Evolutionary conservation across 2,888 invertebrate genomes (phyloP).

Genomic region (Cephus nigrinus): DNA sequence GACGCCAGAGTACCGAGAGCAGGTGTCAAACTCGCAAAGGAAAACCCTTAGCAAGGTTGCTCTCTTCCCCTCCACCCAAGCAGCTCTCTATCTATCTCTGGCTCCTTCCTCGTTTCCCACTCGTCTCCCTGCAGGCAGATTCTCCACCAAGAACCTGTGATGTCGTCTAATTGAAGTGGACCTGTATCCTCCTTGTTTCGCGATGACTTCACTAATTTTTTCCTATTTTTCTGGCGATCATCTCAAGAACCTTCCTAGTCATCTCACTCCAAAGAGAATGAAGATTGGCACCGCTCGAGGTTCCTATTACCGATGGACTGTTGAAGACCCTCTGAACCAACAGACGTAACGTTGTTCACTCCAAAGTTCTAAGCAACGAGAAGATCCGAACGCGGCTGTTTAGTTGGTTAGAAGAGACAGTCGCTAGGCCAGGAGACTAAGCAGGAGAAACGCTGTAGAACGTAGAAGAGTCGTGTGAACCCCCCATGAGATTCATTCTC

Average conservation of each 20-base stretch:
- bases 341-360: not conserved
- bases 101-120: slow-evolving; percentile 18
- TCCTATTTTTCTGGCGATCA: slow-evolving; percentile 15
- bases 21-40: slow-evolving; percentile 33
- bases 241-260: slow-evolving; percentile 43
- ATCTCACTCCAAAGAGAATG: not conserved
- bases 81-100: not conserved
- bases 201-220: not conserved
- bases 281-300: not conserved
- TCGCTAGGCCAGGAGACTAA: not conserved
- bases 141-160: slow-evolving; percentile 4
- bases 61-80: not conserved
- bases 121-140: slow-evolving; percentile 3
- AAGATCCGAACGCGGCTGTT: too few relatives aligned
- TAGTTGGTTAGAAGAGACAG: not conserved
- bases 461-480: not conserved
- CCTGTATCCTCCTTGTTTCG: not conserved
- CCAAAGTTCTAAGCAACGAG: not conserved
- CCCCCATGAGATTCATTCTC: too few relatives aligned
- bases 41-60: slow-evolving; percentile 16
- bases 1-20: not conserved
- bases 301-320: not conserved
- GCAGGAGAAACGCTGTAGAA: not conserved
- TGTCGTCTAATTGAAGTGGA: not conserved
- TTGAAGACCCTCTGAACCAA: not conserved